A percentile compares a stretch with the other conserved stretches of the same genome.
Evolutionary conservation across 2,113 vertebrate species (phyloP).

Genomic region (Nibea coibor): DNA sequence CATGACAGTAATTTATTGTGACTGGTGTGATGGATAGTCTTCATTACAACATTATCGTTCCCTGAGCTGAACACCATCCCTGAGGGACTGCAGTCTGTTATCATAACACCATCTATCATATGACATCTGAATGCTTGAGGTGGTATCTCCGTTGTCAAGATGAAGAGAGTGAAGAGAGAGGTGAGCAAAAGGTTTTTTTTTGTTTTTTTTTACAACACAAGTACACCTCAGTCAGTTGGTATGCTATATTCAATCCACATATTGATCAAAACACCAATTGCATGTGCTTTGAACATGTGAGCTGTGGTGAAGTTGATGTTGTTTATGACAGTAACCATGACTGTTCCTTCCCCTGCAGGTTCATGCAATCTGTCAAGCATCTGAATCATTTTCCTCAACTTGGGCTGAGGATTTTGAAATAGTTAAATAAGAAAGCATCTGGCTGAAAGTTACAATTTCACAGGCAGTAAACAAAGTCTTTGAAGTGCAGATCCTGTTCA

Average conservation of each 20-base stretch:
- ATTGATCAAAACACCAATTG: not conserved
- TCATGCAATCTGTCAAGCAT: not conserved
- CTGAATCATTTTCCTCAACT: not conserved
- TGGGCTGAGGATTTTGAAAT: not conserved
- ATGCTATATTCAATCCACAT: not conserved
- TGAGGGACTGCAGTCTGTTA: not conserved
- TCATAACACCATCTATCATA: slow-evolving; percentile 4
- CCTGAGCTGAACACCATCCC: slow-evolving; percentile 15
- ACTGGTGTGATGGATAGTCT: not conserved
- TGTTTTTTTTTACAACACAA: not conserved
- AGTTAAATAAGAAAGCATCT: not conserved
- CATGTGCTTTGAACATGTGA: not conserved
- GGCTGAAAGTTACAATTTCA: not conserved
- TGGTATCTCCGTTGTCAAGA: slow-evolving; percentile 1
- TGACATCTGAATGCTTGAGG: slow-evolving; percentile 40
- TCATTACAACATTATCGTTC: slow-evolving; percentile 12
- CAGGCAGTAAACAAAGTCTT: not conserved
- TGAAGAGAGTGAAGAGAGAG: not conserved
- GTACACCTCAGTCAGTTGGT: not conserved
- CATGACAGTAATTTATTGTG: not conserved
- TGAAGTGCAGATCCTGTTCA: not conserved
- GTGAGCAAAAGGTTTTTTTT: not conserved
- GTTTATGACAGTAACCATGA: no score
- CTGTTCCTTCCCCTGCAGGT: no score
- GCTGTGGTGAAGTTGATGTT: not conserved